Evolutionary conservation across 2,888 invertebrate species (phyloP), one percentile per base, ranked within the genome.

Genomic region (Drosophila subsilvestris): DNA sequence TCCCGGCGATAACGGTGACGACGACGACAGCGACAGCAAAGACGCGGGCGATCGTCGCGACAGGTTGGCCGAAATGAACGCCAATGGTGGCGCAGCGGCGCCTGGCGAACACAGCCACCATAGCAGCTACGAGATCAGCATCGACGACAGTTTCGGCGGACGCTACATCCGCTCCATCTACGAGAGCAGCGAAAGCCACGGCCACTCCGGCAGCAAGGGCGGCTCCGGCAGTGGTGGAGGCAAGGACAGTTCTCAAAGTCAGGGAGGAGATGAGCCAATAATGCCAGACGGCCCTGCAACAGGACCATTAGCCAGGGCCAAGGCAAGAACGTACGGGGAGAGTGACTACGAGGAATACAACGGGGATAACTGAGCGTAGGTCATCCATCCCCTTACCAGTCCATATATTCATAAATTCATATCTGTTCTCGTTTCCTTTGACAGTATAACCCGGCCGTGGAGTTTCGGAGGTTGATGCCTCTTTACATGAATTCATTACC

Each of bases 91-190:
- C 1, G 14, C 8, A 12, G 32, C 42, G 18, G 59, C 70, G 20
- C n/a, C 18, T 10, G 18, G 1, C 0, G 75, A 58, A 4, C 76
- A 86, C 57, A 80, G 77, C 25, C 88, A 84, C 42, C 84, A 84
- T 53, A 87, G 88, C 72, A 84, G 84, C 82, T 87, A 87, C 43
- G 84, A 87, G 70, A 76, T 87, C 82, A 87, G 84, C 53, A 87
- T 84, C 29, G 84, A 86, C n/a, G 86, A 86, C 8, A 86, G 86
- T 57, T 86, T 85, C 27, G 84, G 88, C 20, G 86, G 79, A 0
- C 72, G 83, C 10, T 86, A 80, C 48, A 75, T 82, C 8, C 87
- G 85, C 20, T 87, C 83, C 58, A 84, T 87, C 10, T 84, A 86
- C 65, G 85, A 84, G 75, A 88, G 84, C 66, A 82, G 76, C 61